phyloP scores from a whole-genome alignment of 1,140 invertebrate species.

The Ditylenchus dipsaci region DNA sequence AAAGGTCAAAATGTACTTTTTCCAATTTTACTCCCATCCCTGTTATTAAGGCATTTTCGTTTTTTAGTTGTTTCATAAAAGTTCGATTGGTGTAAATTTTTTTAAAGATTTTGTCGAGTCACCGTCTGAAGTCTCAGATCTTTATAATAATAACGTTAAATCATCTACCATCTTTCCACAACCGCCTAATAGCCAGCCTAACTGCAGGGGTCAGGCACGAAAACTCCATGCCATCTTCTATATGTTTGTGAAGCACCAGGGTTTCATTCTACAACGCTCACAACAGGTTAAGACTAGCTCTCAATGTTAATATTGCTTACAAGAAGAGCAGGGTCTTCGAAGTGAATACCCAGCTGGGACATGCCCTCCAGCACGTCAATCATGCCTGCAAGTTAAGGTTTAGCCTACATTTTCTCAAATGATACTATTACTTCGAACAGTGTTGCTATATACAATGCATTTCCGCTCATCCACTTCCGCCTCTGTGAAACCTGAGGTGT shows the following conservation, averaged over 20 bases:
- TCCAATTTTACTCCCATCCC: too few species aligned
- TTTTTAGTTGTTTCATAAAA: too few species aligned
- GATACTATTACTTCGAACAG: slow-evolving; percentile 5
- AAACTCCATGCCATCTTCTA: slow-evolving; percentile 33
- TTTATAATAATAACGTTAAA: too few species aligned
- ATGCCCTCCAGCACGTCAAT: slow-evolving; percentile 30
- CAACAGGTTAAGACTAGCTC: background rate
- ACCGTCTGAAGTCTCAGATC: too few species aligned
- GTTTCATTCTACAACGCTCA: slow-evolving; percentile 23
- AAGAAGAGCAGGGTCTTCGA: slow-evolving; percentile 6
- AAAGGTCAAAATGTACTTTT: too few species aligned
- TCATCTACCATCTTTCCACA: slow-evolving; percentile 33
- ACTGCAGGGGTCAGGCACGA: slow-evolving; percentile 17
- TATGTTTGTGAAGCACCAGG: slow-evolving; percentile 13
- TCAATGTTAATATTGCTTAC: slow-evolving; percentile 28
- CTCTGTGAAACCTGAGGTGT: slow-evolving; percentile 40
- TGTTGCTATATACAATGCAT: slow-evolving; percentile 42
- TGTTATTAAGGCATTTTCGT: too few species aligned
- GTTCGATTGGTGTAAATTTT: too few species aligned
- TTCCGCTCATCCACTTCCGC: slow-evolving; percentile 37
- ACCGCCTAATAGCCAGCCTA: slow-evolving; percentile 26
- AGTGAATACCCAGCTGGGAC: slow-evolving; percentile 17
- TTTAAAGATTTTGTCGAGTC: too few species aligned
- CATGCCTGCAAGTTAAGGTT: slow-evolving; percentile 1
- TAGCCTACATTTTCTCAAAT: slow-evolving; percentile 6